Base-by-base conservation (phyloP, 2,888 invertebrate genomes). In the Drosophila nigricruria region DNA sequence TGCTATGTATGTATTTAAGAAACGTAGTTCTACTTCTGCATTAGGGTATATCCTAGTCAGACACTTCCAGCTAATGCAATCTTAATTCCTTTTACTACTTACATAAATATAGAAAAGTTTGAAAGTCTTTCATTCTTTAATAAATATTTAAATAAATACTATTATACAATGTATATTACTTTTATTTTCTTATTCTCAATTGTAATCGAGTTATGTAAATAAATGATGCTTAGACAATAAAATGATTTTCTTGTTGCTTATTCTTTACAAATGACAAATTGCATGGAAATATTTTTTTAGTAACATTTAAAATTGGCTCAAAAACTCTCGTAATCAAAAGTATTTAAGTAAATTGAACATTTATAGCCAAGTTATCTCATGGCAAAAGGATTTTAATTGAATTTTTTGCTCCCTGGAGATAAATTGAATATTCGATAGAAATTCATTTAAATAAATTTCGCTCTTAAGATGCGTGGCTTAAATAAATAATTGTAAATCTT, bases 351-450 rank as follows among this genome's bases (percentile, higher is more conserved):
- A 12, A 23, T 25, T 23, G 23, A 34, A 16, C 16, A 50, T 34
- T 50, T 16, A 23, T 5, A 34, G 23, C 5, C 32, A 52, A 23
- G 23, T 23, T 10, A 16, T 34, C 5, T 16, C 9, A 9, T 16
- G 2, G 42, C 42, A 42, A 12, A 42, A 12, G 5, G 2, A 12
- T 43, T 49, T 49, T 20, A 32, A 32, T 20, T 49, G 30, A 12
- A 8, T 42, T 23, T 20, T 30, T 54, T 20, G 12, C 14, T 8
- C 20, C n/a, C 30, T 23, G 4, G 27, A 10, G 14, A n/a, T 18
- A 18, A 38, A 38, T 40, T 49, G 5, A 62, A 65, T 43, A 64
- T 64, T 52, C 9, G 1, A 65, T 30, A 18, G 10, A 20, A 16
- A 38, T 52, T 23, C 1, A 36, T 23, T 23, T 52, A 52, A 52